These are phyloP conservation scores for Hypolimnas misippus DNA, from an alignment of 2,888 invertebrate genomes.

Conservation along the genomic window DNA sequence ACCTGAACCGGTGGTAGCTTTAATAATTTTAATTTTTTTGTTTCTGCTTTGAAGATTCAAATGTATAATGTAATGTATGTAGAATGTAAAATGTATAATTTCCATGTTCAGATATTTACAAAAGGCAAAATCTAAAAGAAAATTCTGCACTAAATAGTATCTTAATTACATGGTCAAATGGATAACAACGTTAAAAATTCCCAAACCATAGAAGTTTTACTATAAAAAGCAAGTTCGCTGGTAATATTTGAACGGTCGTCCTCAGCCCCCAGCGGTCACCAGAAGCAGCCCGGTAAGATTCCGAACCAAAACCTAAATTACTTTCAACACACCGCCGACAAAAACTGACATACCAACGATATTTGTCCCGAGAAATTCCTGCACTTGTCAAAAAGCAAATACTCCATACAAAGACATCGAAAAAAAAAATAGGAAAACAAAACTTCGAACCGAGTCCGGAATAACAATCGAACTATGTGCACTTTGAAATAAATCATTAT, in stretches of 20 bases:
- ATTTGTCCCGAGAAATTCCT: slow-evolving; percentile 71
- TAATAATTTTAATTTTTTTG: too few relatives aligned
- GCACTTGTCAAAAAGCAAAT: slow-evolving; percentile 79
- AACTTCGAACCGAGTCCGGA: slow-evolving; percentile 60
- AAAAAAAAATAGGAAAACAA: slow-evolving; percentile 67
- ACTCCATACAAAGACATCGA: slow-evolving; percentile 67
- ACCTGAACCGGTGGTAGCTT: too few relatives aligned
- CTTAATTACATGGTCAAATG: neutral
- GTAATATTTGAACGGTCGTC: slow-evolving; percentile 24
- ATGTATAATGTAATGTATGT: too few relatives aligned
- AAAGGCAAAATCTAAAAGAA: too few relatives aligned
- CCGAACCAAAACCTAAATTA: slow-evolving; percentile 41
- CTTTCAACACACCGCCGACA: slow-evolving; percentile 50
- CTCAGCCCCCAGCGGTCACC: slow-evolving; percentile 28
- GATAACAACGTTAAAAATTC: neutral
- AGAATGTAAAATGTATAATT: too few relatives aligned
- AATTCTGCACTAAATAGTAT: too few relatives aligned
- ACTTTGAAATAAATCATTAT: slow-evolving; percentile 68
- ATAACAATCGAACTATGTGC: slow-evolving; percentile 63
- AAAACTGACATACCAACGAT: slow-evolving; percentile 63
- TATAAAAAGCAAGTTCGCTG: slow-evolving; percentile 14
- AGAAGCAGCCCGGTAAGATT: slow-evolving; percentile 42
- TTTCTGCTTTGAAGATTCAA: too few relatives aligned
- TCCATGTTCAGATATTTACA: too few relatives aligned
- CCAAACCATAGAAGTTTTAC: slow-evolving; percentile 15